phyloP scores from a whole-genome alignment of 2,888 invertebrate species.

The Leucania comma region DNA sequence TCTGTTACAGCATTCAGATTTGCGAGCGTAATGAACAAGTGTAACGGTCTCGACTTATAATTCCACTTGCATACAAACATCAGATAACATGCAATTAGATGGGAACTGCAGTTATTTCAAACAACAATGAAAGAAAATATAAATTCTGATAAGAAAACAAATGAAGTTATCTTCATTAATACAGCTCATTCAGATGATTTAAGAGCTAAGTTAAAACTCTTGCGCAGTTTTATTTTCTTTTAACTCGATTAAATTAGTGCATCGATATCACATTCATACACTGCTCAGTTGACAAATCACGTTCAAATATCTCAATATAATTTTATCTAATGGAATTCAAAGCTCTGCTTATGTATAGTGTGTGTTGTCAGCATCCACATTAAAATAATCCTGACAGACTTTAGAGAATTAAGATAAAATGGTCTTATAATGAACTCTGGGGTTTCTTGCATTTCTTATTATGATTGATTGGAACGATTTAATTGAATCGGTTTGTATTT shows the following conservation, averaged over 20 bases:
- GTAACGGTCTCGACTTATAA: slow-evolving; percentile 36
- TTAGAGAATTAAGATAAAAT: slow-evolving; percentile 75
- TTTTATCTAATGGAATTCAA: slow-evolving; percentile 66
- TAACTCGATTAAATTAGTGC: slow-evolving; percentile 24
- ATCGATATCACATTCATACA: slow-evolving; percentile 28
- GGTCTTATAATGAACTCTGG: slow-evolving; percentile 46
- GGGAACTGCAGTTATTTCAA: slow-evolving; percentile 47
- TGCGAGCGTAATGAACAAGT: slow-evolving; percentile 26
- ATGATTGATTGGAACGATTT: slow-evolving; percentile 47
- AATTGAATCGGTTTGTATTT: slow-evolving; percentile 15
- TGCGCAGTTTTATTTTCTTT: neutral
- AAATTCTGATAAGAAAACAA: slow-evolving; percentile 40
- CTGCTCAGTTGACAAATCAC: slow-evolving; percentile 38
- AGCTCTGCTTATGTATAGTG: slow-evolving; percentile 57
- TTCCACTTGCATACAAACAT: slow-evolving; percentile 44
- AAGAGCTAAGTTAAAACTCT: slow-evolving; percentile 6
- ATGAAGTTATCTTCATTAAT: slow-evolving; percentile 29
- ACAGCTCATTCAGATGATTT: slow-evolving; percentile 13
- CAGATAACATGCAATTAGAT: slow-evolving; percentile 55
- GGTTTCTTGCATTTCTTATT: slow-evolving; percentile 49
- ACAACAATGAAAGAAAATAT: slow-evolving; percentile 41
- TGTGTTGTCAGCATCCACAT: slow-evolving; percentile 59
- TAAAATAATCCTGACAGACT: slow-evolving; percentile 73
- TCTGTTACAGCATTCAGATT: slow-evolving; percentile 18
- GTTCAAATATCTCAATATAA: slow-evolving; percentile 39